Conservation (phyloP, 2,113 vertebrate species). For the Cepphus grylle region DNA sequence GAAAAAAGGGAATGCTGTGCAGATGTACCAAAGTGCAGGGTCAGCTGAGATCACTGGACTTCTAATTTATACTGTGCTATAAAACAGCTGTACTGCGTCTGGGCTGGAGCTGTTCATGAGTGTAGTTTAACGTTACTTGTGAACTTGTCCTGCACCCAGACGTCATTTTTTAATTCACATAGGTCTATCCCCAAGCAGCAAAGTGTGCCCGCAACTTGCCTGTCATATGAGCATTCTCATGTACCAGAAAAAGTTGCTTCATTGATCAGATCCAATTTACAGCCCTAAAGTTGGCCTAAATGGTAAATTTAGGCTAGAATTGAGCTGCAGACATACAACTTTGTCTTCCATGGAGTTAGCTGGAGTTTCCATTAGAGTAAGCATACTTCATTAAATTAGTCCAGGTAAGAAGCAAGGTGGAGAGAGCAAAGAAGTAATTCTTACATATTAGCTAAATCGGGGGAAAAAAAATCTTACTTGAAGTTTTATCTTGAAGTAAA, state of each 20-base stretch:
- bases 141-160: neutral
- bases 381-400: neutral
- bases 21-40: neutral
- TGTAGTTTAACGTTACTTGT: neutral
- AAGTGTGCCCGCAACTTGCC: neutral
- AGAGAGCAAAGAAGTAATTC: neutral
- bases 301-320: neutral
- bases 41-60: neutral
- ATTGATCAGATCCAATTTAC: neutral
- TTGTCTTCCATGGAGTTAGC: neutral
- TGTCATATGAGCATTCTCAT: neutral
- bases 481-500: neutral
- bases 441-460: neutral
- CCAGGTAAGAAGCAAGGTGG: neutral
- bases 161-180: neutral
- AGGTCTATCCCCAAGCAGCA: neutral
- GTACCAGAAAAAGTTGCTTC: neutral
- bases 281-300: neutral
- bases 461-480: no score
- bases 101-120: neutral
- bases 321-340: neutral
- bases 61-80: neutral
- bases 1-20: neutral
- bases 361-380: neutral
- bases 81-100: neutral